Evolutionary conservation across 2,888 invertebrate genomes (phyloP), one percentile per base, ranked within the genome.

Genomic region (Torymus auratus): DNA sequence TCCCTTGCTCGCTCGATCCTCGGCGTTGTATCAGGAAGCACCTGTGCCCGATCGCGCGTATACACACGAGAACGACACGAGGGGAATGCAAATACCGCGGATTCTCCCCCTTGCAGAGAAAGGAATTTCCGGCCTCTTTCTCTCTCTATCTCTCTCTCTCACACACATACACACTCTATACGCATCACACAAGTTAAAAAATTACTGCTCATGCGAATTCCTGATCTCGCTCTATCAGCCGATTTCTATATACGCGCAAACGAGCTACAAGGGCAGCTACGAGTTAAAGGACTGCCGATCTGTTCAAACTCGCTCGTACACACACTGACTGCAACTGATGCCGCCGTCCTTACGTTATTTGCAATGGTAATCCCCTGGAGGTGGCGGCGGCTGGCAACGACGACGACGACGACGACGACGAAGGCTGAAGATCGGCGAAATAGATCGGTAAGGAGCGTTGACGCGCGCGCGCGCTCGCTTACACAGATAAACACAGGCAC

Each of bases 91-190:
- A 82, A 83, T 82, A 75, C 74, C 81, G 83, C 60, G 80, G 73
- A 81, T 83, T 71, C 80, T 71, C 80, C 72, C 67, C 70, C 20
- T 65, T 68, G 62, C 14, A 56, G 68, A 70, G 82, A 80, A 83
- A 83, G 82, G 81, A 83, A 83, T 83, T 84, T 83, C 82, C 82
- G 82, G 78, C 60, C 75, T 76, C 58, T 60, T n/a, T 61, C 52
- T 61, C 52, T n/a, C 52, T 52, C 61, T 50, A 61, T 71, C 71
- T 68, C 41, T 61, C 58, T 53, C 69, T 20, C 17, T 17, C 72
- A 65, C 64, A 12, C 10, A 13, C 55, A 28, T 14, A 20, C 53
- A 20, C 52, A n/a, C 41, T 73, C 64, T 14, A 55, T 56, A 56
- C 41, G 11, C 14, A n/a, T n/a, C n/a, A n/a, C n/a, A 17, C 17